Evolutionary conservation across 2,113 vertebrate species (phyloP).

Genomic region (Ondatra zibethicus): DNA sequence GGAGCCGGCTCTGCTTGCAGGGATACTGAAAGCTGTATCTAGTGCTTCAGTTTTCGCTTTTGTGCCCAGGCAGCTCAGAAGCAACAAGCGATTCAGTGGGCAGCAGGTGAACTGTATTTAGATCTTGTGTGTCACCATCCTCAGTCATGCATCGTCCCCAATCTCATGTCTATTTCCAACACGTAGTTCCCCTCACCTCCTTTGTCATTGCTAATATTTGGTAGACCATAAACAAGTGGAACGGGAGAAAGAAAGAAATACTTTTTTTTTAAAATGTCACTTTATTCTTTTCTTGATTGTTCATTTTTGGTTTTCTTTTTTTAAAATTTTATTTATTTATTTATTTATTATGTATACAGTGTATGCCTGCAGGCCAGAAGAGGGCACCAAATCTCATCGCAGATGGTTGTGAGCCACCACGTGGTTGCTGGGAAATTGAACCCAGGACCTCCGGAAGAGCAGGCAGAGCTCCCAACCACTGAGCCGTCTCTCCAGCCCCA

Average conservation of each 20-base stretch:
- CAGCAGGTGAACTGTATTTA: not conserved
- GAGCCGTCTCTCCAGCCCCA: too few relatives aligned
- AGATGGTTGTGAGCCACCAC: too few relatives aligned
- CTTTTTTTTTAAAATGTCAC: not conserved
- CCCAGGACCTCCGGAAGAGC: too few relatives aligned
- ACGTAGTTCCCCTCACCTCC: not conserved
- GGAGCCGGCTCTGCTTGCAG: not conserved
- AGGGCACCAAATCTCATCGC: too few relatives aligned
- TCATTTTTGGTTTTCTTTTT: too few relatives aligned
- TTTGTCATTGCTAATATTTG: not conserved
- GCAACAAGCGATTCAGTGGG: accelerated
- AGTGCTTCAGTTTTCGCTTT: not conserved
- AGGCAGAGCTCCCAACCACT: too few relatives aligned
- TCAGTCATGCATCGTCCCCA: not conserved
- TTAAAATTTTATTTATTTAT: too few relatives aligned
- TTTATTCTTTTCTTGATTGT: too few relatives aligned
- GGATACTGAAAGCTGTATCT: not conserved
- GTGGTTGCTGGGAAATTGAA: too few relatives aligned
- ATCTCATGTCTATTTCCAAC: not conserved
- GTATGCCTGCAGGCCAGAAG: too few relatives aligned
- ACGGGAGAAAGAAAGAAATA: not conserved
- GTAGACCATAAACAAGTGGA: not conserved
- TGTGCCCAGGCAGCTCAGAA: not conserved
- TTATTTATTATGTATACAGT: too few relatives aligned
- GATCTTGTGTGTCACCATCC: not conserved